Evolutionary conservation across 2,888 invertebrate species (phyloP), one percentile per base, ranked within the genome.

Genomic region (Caenorhabditis sp.): DNA sequence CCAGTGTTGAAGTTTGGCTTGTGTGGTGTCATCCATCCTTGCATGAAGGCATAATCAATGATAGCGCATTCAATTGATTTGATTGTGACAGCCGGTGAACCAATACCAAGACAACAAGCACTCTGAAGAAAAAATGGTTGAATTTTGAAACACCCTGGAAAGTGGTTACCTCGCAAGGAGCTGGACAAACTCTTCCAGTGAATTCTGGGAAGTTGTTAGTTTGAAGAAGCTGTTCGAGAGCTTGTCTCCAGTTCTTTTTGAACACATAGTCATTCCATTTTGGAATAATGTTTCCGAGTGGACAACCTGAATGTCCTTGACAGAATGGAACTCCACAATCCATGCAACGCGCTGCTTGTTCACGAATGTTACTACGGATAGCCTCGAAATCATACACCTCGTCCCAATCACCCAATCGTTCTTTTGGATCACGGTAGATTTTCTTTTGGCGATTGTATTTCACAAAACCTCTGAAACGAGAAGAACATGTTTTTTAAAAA

Each of bases 311-410:
- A 50, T 92, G 91, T 49, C 94, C 94, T 88, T 95, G 95, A 88
- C 99, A 99, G 91, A 96, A 95, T 10, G 95, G 95, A n/a, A 99
- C 95, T 26, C 97, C 97, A 89, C 97, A 97, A 87, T 97, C 97
- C 97, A 97, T 97, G 88, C 97, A 99, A 68, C 90, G 89, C 0
- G 96, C 95, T 1, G 96, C 95, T 82, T 96, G 96, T 12, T 93
- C 91, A 60, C 93, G 91, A 54, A 99, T 91, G n/a, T 94, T 94
- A 59, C 89, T 88, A 8, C 94, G 92, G 10, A 97, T 94, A 81
- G 93, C 92, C 19, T 91, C 90, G 86, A 92, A 92, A 88, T 95
- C 93, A 90, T 81, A 81, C 2, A 82, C 95, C 90, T 99, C 99
- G 78, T 94, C 93, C 97, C 97, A 99, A 89, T 99, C 97, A 76